Evolutionary conservation across 2,888 invertebrate genomes (phyloP).

Genomic region (Drosophila helvetica): DNA sequence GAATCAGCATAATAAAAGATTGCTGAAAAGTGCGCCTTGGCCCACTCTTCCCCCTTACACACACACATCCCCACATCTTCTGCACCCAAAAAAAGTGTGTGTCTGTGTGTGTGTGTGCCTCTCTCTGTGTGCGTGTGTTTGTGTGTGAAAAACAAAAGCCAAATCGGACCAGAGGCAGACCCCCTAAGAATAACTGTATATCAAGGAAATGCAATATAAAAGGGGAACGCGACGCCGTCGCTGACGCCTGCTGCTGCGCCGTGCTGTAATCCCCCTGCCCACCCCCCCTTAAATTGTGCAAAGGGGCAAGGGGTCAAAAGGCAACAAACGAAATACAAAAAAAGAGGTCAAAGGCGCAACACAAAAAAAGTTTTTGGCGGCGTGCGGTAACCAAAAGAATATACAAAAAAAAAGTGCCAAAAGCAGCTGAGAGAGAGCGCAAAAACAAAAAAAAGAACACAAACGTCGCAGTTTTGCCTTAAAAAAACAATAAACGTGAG

Average conservation of each 20-base stretch:
- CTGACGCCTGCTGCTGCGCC: slow-evolving; percentile 32
- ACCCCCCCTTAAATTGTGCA: slow-evolving; percentile 28
- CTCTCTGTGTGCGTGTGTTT: slow-evolving; percentile 40
- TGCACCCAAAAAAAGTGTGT: slow-evolving; percentile 30
- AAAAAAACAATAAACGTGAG: slow-evolving; percentile 70
- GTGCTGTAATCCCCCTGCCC: slow-evolving; percentile 59
- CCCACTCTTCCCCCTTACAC: slow-evolving; percentile 29
- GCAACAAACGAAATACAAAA: slow-evolving; percentile 46
- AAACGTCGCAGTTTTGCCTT: slow-evolving; percentile 76
- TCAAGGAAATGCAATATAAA: slow-evolving; percentile 69
- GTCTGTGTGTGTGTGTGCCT: slow-evolving; percentile 41
- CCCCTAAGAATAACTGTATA: slow-evolving; percentile 43
- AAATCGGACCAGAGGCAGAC: slow-evolving; percentile 66
- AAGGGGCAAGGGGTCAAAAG: not conserved
- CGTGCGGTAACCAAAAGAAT: slow-evolving; percentile 46
- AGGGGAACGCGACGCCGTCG: slow-evolving; percentile 46
- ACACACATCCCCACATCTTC: slow-evolving; percentile 24
- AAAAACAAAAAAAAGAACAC: slow-evolving; percentile 55
- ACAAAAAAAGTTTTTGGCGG: slow-evolving; percentile 54
- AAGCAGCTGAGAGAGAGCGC: slow-evolving; percentile 65
- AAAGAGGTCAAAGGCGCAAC: slow-evolving; percentile 80
- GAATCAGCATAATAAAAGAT: slow-evolving; percentile 26
- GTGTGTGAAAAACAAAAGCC: slow-evolving; percentile 62
- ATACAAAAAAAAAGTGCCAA: slow-evolving; percentile 58
- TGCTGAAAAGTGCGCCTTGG: slow-evolving; percentile 49